phyloP scores from a whole-genome alignment of 2,888 invertebrate genomes.

The Corbicula japonica region DNA sequence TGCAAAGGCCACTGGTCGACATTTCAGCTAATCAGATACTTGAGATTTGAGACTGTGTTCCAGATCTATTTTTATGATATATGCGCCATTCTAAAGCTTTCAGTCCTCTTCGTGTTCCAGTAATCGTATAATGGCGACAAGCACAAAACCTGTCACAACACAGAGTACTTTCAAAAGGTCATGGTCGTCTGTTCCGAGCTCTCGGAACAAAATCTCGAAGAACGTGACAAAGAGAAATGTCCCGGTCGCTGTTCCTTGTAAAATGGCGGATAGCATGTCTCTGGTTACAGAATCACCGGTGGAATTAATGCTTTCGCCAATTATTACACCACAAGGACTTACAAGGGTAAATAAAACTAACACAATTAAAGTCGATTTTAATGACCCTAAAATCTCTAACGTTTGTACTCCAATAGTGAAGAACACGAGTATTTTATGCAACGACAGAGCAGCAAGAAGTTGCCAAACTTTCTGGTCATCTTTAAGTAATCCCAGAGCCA shows the following conservation, averaged over 20 bases:
- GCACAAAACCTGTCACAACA: not conserved
- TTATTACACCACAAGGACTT: not conserved
- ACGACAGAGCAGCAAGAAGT: no score
- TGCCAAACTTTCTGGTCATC: no score
- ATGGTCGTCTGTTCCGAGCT: slow-evolving; percentile 2
- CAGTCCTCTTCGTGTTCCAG: slow-evolving; percentile 1
- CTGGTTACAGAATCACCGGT: not conserved
- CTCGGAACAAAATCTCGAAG: slow-evolving; percentile 8
- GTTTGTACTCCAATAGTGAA: no score
- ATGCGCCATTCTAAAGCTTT: no score
- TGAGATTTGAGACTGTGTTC: no score
- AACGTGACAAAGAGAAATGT: slow-evolving; percentile 11
- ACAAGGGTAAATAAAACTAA: not conserved
- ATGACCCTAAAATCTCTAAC: no score
- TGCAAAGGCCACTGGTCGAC: no score
- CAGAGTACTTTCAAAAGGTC: not conserved
- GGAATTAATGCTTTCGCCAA: not conserved
- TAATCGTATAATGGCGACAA: not conserved
- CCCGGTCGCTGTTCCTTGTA: slow-evolving; percentile 8
- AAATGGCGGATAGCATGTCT: not conserved
- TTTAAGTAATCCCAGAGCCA: no score
- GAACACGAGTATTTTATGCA: no score
- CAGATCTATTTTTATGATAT: no score
- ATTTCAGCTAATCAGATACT: no score
- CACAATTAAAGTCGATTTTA: no score